Conservation (phyloP, 2,797 vertebrate genomes). For the Phrynocephalus guinanensis region DNA sequence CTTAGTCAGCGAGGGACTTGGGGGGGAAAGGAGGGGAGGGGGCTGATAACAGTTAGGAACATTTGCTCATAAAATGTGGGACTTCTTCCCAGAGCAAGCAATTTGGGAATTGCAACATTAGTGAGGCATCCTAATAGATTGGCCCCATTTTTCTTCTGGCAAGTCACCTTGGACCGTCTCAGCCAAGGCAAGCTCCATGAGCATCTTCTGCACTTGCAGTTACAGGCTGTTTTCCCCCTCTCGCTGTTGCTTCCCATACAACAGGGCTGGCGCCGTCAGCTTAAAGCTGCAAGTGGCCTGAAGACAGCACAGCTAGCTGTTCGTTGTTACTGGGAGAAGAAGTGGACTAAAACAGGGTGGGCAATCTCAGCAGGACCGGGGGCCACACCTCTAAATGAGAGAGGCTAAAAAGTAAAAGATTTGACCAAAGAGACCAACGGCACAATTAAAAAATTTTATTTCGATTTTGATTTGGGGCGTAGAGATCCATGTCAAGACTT, state of each 20-base stretch:
- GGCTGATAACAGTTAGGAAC: neutral
- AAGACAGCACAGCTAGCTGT: no score
- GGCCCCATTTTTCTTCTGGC: constrained; percentile 5
- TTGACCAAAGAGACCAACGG: no score
- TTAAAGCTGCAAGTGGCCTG: neutral
- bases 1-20: constrained; percentile 15
- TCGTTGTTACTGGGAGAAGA: no score
- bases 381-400: no score
- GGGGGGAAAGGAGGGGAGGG: no score
- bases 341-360: no score
- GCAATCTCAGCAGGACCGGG: no score
- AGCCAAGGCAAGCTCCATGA: neutral
- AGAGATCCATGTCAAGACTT: no score
- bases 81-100: neutral
- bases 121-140: neutral
- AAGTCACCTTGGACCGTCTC: neutral
- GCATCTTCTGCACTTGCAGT: neutral
- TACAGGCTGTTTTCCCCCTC: neutral
- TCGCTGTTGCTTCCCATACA: neutral
- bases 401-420: no score
- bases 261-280: neutral
- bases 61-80: neutral
- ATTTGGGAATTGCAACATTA: constrained; percentile 12
- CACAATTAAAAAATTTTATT: no score
- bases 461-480: no score